Percentiles rank a stretch among this genome's conserved stretches.
phyloP scores from a whole-genome alignment of 2,797 vertebrate genomes.

The Acanthiza pusilla region DNA sequence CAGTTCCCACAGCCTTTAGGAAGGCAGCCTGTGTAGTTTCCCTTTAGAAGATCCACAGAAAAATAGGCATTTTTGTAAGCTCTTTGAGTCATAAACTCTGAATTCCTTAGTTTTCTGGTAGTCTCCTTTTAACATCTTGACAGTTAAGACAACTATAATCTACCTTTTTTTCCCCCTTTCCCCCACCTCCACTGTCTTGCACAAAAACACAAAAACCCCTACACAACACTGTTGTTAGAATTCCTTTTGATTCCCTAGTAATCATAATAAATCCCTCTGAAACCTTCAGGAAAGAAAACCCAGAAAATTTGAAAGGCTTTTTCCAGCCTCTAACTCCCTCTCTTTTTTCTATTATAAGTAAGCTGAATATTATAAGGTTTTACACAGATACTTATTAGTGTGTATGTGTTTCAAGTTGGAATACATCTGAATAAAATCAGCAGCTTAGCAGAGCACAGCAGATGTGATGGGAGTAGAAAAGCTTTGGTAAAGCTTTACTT shows the following conservation, averaged over 20 bases:
- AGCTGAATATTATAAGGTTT: neutral
- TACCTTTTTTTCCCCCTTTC: neutral
- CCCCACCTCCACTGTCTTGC: neutral
- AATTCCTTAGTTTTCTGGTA: neutral
- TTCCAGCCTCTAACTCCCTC: neutral
- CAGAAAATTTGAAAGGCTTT: neutral
- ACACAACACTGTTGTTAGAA: neutral
- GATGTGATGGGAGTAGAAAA: neutral
- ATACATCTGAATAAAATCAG: slow-evolving; percentile 18
- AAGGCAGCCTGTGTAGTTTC: neutral
- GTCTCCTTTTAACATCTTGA: neutral
- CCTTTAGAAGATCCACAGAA: neutral
- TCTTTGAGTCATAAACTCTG: neutral
- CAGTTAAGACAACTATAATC: neutral
- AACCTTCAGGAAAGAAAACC: neutral
- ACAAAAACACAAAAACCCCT: neutral
- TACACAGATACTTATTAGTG: neutral
- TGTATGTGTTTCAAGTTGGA: slow-evolving; percentile 28
- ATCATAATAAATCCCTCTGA: slow-evolving; percentile 7
- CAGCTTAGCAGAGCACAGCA: neutral
- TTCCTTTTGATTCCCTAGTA: neutral
- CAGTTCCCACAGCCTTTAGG: neutral
- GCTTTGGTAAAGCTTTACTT: slow-evolving; percentile 18
- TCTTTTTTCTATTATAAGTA: neutral
- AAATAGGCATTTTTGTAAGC: neutral